Evolutionary conservation across 2,113 vertebrate genomes (phyloP).

Genomic region (Pavo muticus): DNA sequence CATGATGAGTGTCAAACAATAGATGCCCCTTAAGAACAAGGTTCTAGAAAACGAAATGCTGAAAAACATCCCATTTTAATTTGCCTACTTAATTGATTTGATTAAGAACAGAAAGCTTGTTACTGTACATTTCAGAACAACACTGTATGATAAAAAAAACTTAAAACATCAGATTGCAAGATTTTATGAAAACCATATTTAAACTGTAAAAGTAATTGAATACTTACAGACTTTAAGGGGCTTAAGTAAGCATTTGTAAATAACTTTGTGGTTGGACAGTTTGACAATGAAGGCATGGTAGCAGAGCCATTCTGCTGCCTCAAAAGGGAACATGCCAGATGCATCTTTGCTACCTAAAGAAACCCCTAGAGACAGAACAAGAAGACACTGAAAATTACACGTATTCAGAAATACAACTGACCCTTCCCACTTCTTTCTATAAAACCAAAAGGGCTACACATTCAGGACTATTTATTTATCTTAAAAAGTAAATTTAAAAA

Average conservation of each 20-base stretch:
- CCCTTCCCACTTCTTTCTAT: not conserved
- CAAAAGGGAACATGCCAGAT: constrained; percentile 50
- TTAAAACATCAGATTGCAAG: not conserved
- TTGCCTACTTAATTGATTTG: not conserved
- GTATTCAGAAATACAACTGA: not conserved
- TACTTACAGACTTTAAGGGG: constrained; percentile 74
- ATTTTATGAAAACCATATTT: not conserved
- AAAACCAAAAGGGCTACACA: not conserved
- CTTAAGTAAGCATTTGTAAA: constrained; percentile 77
- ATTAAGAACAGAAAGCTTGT: not conserved
- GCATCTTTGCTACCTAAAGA: constrained; percentile 21
- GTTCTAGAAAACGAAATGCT: not conserved
- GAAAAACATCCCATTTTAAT: not conserved
- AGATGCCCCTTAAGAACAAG: not conserved
- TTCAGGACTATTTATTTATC: not conserved
- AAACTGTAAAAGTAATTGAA: not conserved
- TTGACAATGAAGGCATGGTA: constrained; percentile 76
- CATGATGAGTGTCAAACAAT: not conserved
- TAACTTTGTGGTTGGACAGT: constrained; percentile 57
- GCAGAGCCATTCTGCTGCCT: constrained; percentile 79
- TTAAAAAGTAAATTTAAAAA: not conserved
- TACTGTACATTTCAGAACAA: not conserved
- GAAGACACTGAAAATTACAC: not conserved
- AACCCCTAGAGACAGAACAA: constrained; percentile 39
- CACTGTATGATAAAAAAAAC: not conserved